Base-by-base conservation (phyloP, 1,140 invertebrate genomes). In the Myzus persicae region DNA sequence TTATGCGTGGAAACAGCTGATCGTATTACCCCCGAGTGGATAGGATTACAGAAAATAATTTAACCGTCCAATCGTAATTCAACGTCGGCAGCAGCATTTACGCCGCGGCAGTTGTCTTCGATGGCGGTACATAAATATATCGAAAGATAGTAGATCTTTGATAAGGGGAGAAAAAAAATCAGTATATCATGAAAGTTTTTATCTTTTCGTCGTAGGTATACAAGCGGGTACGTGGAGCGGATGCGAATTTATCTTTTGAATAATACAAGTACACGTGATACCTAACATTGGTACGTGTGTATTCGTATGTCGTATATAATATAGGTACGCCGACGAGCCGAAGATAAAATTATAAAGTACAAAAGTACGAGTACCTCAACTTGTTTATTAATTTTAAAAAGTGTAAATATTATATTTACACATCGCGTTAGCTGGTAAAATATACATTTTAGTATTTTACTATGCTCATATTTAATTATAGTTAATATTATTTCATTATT, bases 41-140 rank as follows among this genome's bases (percentile, higher is more conserved):
- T 92, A 81, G 91, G 42, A 46, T 92, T 92, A 92, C 91, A 92
- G 91, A 44, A 89, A 31, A 90, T 90, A 54, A 90, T 54, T 90
- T 90, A 54, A 90, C 8, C 48, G n/a, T 26, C 48, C 36, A 54
- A 90, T 90, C 88, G 88, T 90, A 90, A 90, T 90, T 90, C 88
- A 90, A 54, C 48, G 36, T 54, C 22, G 48, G 48, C 11, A 90
- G 36, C 51, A 90, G 51, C 46, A 48, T 51, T 89, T 31, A 31
- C 44, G 6, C 26, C 18, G 14, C 40, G 8, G 6, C 40, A 36
- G 48, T 38, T 38, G 88, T 54, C 36, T 22, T 48, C 85, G 44
- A 88, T 22, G 88, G 18, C 11, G 48, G 46, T 54, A 40, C n/a
- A 54, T 90, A 90, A 90, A 54, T 54, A 51, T 51, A 90, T 54